Conservation (phyloP, 2,888 invertebrate genomes). For the Tachina grossa region DNA sequence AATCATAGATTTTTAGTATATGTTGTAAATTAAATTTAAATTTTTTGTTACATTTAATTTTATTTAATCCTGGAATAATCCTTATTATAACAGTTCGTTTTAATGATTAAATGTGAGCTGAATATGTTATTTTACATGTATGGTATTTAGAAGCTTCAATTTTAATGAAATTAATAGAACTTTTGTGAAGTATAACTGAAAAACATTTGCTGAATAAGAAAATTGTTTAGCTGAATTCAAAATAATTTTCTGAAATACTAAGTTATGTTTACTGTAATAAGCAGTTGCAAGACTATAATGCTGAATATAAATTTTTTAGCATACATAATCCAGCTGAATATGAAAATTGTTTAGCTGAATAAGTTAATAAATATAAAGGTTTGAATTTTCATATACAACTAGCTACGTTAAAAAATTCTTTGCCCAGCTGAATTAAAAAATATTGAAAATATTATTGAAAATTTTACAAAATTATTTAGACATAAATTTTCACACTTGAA, state of each 20-base stretch:
- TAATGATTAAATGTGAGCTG: background rate
- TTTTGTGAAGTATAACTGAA: too few species aligned
- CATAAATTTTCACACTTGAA: too few species aligned
- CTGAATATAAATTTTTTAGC: background rate
- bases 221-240: constrained; percentile 1
- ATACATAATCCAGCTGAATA: constrained; percentile 9
- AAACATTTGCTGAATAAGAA: constrained; percentile 15
- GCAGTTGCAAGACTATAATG: too few species aligned
- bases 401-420: too few species aligned
- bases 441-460: constrained; percentile 19
- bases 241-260: background rate
- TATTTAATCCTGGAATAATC: constrained; percentile 11
- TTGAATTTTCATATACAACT: too few species aligned
- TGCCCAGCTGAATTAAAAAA: constrained; percentile 9
- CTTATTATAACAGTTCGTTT: background rate
- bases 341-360: constrained; percentile 25
- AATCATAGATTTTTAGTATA: background rate
- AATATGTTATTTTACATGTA: background rate
- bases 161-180: too few species aligned
- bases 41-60: constrained; percentile 28
- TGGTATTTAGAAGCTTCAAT: too few species aligned
- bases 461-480: too few species aligned
- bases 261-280: too few species aligned
- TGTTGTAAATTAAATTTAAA: background rate
- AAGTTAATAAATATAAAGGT: background rate